These are phyloP conservation scores for Drosophila seguyi DNA, from an alignment of 1,140 invertebrate genomes.

Conservation along the genomic window DNA sequence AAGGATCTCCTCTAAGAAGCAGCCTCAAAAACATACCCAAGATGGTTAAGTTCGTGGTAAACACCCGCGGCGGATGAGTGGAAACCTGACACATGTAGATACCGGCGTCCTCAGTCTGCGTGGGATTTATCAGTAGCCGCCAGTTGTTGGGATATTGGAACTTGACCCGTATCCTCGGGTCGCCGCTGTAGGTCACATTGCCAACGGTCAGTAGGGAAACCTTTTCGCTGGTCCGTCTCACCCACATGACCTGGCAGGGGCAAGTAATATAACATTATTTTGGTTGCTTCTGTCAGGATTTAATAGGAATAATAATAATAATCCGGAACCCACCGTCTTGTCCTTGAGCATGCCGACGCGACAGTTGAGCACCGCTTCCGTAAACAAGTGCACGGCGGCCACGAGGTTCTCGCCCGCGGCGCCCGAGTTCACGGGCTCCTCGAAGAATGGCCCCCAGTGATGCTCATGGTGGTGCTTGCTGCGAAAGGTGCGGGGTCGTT, in stretches of 20 bases:
- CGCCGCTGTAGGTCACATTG: slow-evolving; percentile 89
- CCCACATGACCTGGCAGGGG: slow-evolving; percentile 91
- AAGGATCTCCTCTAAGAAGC: too few species aligned
- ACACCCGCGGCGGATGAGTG: slow-evolving; percentile 91
- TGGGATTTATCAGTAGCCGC: slow-evolving; percentile 91
- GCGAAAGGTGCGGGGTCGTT: slow-evolving; percentile 86
- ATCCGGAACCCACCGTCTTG: slow-evolving; percentile 89
- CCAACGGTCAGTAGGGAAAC: slow-evolving; percentile 92
- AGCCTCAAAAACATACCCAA: too few species aligned
- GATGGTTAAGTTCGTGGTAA: slow-evolving; percentile 88
- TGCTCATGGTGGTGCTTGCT: slow-evolving; percentile 87
- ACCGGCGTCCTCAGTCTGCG: slow-evolving; percentile 90
- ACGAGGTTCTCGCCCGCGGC: slow-evolving; percentile 86
- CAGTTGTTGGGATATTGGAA: slow-evolving; percentile 94
- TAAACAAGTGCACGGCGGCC: slow-evolving; percentile 89
- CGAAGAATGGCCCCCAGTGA: slow-evolving; percentile 92
- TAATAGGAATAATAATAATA: background rate
- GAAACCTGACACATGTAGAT: slow-evolving; percentile 94
- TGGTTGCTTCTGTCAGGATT: background rate
- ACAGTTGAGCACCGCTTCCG: slow-evolving; percentile 92
- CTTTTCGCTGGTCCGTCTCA: slow-evolving; percentile 89
- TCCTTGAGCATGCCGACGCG: slow-evolving; percentile 93
- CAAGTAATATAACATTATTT: background rate
- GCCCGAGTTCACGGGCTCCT: slow-evolving; percentile 86
- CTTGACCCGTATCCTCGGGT: slow-evolving; percentile 89